phyloP scores from a whole-genome alignment of 1,140 invertebrate species.

The Hylaeus volcanicus region DNA sequence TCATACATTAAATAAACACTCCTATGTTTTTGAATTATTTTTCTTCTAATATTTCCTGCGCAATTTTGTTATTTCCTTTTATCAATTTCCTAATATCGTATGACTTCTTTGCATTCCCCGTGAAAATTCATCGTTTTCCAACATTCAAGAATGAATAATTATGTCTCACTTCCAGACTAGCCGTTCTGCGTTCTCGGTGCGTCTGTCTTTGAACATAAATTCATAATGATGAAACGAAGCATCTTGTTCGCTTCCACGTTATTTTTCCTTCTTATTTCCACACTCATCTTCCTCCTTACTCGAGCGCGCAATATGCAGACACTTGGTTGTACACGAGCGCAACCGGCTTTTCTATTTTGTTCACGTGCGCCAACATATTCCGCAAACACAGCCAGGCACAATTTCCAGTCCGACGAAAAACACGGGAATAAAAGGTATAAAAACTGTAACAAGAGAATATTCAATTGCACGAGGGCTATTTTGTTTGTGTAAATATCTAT shows the following conservation, averaged over 20 bases:
- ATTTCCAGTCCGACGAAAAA: conserved; percentile 5
- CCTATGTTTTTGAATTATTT: too few relatives aligned
- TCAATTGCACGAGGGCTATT: not conserved
- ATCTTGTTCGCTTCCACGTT: not conserved
- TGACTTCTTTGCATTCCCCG: too few relatives aligned
- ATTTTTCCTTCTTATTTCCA: not conserved
- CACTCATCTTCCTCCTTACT: not conserved
- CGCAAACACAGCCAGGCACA: not conserved
- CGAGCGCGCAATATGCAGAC: conserved; percentile 11
- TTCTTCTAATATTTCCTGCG: too few relatives aligned
- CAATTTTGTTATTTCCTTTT: too few relatives aligned
- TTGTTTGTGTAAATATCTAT: not conserved
- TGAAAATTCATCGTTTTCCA: too few relatives aligned
- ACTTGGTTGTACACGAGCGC: not conserved
- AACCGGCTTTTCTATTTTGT: conserved; percentile 2
- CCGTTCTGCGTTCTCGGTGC: too few relatives aligned
- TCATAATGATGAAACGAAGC: not conserved
- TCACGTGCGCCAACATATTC: not conserved
- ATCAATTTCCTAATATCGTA: too few relatives aligned
- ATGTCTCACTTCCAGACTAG: too few relatives aligned
- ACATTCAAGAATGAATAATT: too few relatives aligned
- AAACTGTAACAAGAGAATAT: conserved; percentile 14
- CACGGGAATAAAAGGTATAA: conserved; percentile 14
- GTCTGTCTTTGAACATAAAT: not conserved
- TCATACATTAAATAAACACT: too few relatives aligned